Conservation (phyloP, 2,888 invertebrate genomes). For the Perithous albicinctus region DNA sequence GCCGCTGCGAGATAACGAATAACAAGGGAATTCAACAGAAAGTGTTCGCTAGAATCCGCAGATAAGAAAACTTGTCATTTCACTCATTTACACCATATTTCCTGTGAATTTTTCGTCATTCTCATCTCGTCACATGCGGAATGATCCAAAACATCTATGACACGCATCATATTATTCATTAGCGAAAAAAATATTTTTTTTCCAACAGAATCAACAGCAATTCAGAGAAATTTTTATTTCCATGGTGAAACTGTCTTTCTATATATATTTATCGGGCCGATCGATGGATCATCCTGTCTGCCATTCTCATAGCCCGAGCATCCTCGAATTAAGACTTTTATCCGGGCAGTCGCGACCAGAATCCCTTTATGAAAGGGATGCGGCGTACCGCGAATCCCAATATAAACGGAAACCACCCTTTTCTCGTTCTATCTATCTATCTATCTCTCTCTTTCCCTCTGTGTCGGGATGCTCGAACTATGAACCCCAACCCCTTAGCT, state of each 20-base stretch:
- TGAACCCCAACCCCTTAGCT: conserved; percentile 34
- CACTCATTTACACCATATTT: background rate
- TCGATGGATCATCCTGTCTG: conserved; percentile 18
- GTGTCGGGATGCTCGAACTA: background rate
- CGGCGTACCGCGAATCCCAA: conserved; percentile 65
- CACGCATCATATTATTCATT: too few species aligned
- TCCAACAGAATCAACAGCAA: background rate
- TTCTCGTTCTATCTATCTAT: conserved; percentile 38
- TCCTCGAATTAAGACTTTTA: conserved; percentile 66
- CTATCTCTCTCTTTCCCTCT: too few species aligned
- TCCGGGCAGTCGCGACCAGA: conserved; percentile 65
- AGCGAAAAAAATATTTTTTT: background rate
- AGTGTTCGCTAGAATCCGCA: too few species aligned
- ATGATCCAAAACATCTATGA: too few species aligned
- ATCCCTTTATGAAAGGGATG: conserved; percentile 66
- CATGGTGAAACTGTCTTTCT: background rate
- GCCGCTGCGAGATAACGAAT: conserved; percentile 62
- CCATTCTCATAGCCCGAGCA: conserved; percentile 36
- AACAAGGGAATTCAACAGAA: too few species aligned
- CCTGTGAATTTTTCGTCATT: background rate
- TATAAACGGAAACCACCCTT: conserved; percentile 59
- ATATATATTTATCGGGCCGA: background rate
- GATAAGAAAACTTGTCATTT: conserved; percentile 19
- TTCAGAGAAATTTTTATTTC: background rate
- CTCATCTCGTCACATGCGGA: too few species aligned